Evolutionary conservation across 2,888 invertebrate species (phyloP).

Genomic region (Dasypolia templi): DNA sequence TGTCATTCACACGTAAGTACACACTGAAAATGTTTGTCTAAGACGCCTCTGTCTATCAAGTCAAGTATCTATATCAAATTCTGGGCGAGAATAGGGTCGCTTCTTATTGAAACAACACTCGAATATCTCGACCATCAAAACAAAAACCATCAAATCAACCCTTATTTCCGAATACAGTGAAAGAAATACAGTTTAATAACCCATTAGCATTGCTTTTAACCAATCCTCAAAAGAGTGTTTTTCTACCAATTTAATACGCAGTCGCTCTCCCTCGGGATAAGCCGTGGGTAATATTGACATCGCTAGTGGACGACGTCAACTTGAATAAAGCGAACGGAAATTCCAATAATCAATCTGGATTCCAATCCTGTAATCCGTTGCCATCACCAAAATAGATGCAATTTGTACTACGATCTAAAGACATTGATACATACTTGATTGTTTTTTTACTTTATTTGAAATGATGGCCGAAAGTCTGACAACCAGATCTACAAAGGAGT

Average conservation of each 20-base stretch:
- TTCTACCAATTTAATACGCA: constrained; percentile 39
- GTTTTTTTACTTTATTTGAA: neutral
- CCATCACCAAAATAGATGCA: constrained; percentile 74
- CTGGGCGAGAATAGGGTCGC: neutral
- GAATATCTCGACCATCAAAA: constrained; percentile 6
- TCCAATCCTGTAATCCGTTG: constrained; percentile 75
- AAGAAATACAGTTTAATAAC: constrained; percentile 22
- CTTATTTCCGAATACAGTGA: neutral
- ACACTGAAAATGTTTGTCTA: constrained; percentile 14
- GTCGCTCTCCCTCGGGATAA: constrained; percentile 27
- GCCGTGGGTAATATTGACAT: constrained; percentile 46
- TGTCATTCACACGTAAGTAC: constrained; percentile 8
- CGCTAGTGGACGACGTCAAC: constrained; percentile 51
- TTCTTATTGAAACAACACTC: neutral
- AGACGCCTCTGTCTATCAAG: neutral
- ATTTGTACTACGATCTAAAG: constrained; percentile 39
- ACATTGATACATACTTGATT: constrained; percentile 42
- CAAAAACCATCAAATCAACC: constrained; percentile 1
- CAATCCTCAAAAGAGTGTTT: constrained; percentile 32
- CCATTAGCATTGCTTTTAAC: constrained; percentile 30
- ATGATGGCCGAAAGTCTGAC: neutral
- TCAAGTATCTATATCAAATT: constrained; percentile 29
- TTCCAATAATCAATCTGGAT: constrained; percentile 78
- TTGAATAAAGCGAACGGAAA: constrained; percentile 72
- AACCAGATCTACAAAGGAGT: no score